phyloP scores from a whole-genome alignment of 1,140 invertebrate species.

The Cyphomyrmex costatus region DNA sequence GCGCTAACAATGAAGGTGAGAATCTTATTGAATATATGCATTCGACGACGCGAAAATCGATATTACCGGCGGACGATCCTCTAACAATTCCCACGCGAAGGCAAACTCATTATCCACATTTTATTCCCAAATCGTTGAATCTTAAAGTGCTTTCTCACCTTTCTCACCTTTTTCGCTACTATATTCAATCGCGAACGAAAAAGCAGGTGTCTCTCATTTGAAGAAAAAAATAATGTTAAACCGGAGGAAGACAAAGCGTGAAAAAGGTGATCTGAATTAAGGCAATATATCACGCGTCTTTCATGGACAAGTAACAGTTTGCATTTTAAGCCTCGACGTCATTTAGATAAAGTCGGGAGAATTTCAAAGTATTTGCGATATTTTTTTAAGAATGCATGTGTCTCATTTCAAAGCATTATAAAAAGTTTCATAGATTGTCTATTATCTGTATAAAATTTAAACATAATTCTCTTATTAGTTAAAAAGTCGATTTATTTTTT shows the following conservation, averaged over 20 bases:
- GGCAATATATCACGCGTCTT: background rate
- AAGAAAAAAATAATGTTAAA: slow-evolving; percentile 26
- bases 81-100: slow-evolving; percentile 46
- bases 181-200: background rate
- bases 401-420: too few relatives aligned
- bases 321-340: background rate
- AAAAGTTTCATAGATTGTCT: too few relatives aligned
- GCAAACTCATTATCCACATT: slow-evolving; percentile 58
- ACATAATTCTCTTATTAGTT: too few relatives aligned
- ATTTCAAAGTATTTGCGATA: background rate
- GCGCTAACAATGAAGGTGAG: slow-evolving; percentile 90
- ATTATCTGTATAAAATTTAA: too few relatives aligned
- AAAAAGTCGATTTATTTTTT: too few relatives aligned
- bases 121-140: slow-evolving; percentile 55
- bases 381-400: background rate
- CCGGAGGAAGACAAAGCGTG: background rate
- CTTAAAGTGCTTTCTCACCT: slow-evolving; percentile 7
- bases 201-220: background rate
- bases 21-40: slow-evolving; percentile 68
- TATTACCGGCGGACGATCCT: slow-evolving; percentile 41
- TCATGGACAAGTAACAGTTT: background rate
- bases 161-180: background rate
- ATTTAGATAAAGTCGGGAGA: background rate
- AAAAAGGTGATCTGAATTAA: slow-evolving; percentile 17
- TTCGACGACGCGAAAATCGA: slow-evolving; percentile 61